These are phyloP conservation scores for Arrhopalites spinosus DNA, from an alignment of 2,888 invertebrate genomes.

Conservation along the genomic window DNA sequence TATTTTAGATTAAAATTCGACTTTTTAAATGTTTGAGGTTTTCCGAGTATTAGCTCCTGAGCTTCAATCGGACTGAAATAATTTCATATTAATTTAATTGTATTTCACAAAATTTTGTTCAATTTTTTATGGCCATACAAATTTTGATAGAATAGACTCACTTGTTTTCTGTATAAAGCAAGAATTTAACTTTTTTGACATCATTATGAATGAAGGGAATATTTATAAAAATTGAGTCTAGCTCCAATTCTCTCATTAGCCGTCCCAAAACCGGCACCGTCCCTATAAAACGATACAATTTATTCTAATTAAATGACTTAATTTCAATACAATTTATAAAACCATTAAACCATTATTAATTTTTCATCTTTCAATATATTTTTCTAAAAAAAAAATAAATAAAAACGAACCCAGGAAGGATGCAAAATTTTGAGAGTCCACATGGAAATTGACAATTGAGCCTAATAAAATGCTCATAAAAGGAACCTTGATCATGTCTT, in stretches of 20 bases:
- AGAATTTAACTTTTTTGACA: slow-evolving; percentile 49
- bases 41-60: slow-evolving; percentile 44
- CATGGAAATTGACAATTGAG: slow-evolving; percentile 33
- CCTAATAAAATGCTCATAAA: slow-evolving; percentile 30
- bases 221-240: slow-evolving; percentile 45
- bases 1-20: slow-evolving; percentile 42
- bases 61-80: slow-evolving; percentile 32
- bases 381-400: neutral
- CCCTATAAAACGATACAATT: slow-evolving; percentile 20
- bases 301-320: neutral
- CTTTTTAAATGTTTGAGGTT: slow-evolving; percentile 42
- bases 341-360: neutral
- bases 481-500: slow-evolving; percentile 29
- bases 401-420: slow-evolving; percentile 29
- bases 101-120: neutral
- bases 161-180: slow-evolving; percentile 45
- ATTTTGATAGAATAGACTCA: slow-evolving; percentile 19
- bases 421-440: slow-evolving; percentile 36
- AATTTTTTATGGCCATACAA: neutral
- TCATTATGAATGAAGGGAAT: slow-evolving; percentile 51
- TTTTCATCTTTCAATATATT: neutral
- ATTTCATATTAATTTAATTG: neutral
- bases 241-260: slow-evolving; percentile 49
- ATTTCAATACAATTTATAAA: neutral
- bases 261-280: slow-evolving; percentile 45